Percentiles rank a stretch among this genome's conserved stretches.
These are phyloP conservation scores for Melanophora roralis DNA, from an alignment of 2,888 invertebrate genomes.

Conservation along the genomic window DNA sequence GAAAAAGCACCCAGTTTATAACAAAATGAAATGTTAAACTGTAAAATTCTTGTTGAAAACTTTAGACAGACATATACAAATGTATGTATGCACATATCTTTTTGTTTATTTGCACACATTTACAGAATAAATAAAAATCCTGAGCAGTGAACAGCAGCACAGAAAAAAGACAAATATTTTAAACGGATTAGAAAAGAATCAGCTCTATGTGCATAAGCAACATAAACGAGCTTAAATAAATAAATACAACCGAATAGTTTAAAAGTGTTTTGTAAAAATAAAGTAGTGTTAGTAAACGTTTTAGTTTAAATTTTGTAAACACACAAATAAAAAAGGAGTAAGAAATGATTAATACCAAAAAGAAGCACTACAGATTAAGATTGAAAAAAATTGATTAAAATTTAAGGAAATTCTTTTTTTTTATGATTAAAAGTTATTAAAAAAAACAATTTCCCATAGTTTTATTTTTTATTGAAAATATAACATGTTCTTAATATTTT, in stretches of 20 bases:
- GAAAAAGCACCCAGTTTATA: neutral
- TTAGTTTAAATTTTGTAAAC: neutral
- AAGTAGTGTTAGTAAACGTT: no score
- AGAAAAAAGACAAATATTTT: slow-evolving; percentile 3
- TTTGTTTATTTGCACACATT: no score
- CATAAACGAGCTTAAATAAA: slow-evolving; percentile 4
- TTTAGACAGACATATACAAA: neutral
- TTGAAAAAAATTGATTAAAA: no score
- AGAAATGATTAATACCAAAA: no score
- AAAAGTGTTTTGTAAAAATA: no score
- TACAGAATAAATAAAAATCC: slow-evolving; percentile 12
- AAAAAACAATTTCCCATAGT: no score
- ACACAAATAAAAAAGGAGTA: neutral
- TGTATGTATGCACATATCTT: no score
- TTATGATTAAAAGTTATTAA: no score
- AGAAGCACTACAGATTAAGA: no score
- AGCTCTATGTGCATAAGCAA: slow-evolving; percentile 17
- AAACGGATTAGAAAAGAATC: slow-evolving; percentile 34
- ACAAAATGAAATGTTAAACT: neutral
- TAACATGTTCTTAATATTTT: no score
- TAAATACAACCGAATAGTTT: neutral
- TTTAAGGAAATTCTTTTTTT: no score
- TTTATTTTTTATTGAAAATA: no score
- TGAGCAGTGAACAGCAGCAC: neutral
- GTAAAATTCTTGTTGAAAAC: neutral